Conservation (phyloP, 2,113 vertebrate species). For the Anthoscopus minutus region DNA sequence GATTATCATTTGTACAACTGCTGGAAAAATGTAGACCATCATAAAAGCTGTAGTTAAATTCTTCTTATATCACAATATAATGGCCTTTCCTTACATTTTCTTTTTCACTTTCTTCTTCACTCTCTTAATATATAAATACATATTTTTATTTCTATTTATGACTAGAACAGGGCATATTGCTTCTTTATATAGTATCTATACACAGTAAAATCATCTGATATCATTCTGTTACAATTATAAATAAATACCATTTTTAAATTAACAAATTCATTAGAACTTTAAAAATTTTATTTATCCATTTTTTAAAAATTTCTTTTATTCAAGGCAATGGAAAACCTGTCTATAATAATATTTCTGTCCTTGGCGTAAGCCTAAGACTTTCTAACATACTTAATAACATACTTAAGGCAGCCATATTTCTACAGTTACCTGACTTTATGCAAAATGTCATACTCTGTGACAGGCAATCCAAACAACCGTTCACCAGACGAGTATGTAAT, state of each 20-base stretch:
- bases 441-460: constrained; percentile 72
- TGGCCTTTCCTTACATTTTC: background rate
- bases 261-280: background rate
- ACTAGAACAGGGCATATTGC: background rate
- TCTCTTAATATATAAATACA: background rate
- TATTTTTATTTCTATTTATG: background rate
- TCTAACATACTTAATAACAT: background rate
- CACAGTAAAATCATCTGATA: background rate
- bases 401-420: background rate
- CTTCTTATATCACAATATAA: background rate
- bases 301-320: background rate
- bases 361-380: background rate
- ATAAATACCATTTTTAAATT: background rate
- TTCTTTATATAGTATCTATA: background rate
- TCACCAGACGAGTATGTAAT: constrained; percentile 74
- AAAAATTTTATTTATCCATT: background rate
- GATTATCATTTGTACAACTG: background rate
- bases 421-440: constrained; percentile 72
- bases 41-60: background rate
- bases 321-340: background rate
- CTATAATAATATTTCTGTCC: background rate
- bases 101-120: background rate
- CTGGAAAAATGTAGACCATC: background rate
- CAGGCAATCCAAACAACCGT: constrained; percentile 75
- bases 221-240: background rate